Conservation (phyloP, 2,113 vertebrate genomes). For the Sminthopsis crassicaudata region DNA sequence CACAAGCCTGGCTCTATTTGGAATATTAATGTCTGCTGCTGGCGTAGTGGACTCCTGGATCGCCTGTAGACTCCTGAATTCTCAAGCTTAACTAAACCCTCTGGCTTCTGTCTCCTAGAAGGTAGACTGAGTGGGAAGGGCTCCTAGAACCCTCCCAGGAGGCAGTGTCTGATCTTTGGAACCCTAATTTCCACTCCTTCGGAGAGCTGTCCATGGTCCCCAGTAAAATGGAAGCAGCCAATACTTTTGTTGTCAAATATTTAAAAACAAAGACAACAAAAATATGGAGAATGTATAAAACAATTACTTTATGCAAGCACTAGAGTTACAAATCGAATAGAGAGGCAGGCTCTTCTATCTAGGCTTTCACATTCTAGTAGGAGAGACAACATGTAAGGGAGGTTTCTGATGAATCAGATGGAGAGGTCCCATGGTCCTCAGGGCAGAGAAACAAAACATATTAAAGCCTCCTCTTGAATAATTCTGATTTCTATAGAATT, state of each 20-base stretch:
- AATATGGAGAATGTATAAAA: background rate
- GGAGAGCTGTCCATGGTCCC: conserved; percentile 83
- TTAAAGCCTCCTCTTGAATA: background rate
- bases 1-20: rapidly evolving
- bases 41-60: rapidly evolving
- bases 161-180: background rate
- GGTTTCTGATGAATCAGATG: background rate
- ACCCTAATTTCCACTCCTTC: conserved; percentile 67
- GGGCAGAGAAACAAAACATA: background rate
- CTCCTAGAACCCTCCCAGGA: rapidly evolving
- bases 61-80: background rate
- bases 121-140: rapidly evolving
- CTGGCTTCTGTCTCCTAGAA: background rate
- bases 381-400: background rate
- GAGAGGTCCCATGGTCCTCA: background rate
- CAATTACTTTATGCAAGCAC: background rate
- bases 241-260: conserved; percentile 93
- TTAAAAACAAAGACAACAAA: background rate
- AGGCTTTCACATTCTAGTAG: background rate
- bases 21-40: conserved; percentile 4
- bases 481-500: background rate
- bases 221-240: conserved; percentile 90
- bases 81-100: rapidly evolving
- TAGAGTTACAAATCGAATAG: background rate
- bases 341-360: background rate